These are phyloP conservation scores for Ginglymostoma cirratum DNA, from an alignment of 2,113 vertebrate species.

Conservation along the genomic window DNA sequence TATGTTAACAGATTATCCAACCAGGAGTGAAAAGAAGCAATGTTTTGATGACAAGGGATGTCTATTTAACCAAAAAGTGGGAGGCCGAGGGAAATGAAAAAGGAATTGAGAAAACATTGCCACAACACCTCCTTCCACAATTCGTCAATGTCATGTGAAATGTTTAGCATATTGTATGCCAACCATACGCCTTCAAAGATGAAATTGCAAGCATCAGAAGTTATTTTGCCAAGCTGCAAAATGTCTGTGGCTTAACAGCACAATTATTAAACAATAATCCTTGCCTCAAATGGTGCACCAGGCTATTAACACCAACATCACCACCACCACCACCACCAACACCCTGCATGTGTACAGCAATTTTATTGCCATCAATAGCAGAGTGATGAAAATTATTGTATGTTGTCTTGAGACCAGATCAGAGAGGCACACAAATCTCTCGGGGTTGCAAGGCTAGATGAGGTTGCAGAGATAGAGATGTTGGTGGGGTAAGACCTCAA, in stretches of 20 bases:
- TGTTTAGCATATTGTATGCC: neutral
- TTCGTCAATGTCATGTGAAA: neutral
- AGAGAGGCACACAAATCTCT: no score
- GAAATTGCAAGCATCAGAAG: neutral
- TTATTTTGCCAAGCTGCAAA: neutral
- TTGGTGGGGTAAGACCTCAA: neutral
- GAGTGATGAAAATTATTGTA: neutral
- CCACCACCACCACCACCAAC: neutral
- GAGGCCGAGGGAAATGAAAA: neutral
- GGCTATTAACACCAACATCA: no score
- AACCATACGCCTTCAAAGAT: neutral
- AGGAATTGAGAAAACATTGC: neutral
- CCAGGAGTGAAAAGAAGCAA: neutral
- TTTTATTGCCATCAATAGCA: neutral
- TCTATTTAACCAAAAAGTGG: neutral
- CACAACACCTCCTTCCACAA: neutral
- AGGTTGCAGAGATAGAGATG: neutral
- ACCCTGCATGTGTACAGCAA: neutral
- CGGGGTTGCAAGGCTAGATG: neutral
- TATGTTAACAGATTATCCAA: neutral
- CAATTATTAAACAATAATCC: neutral
- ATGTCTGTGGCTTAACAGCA: neutral
- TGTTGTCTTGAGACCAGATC: neutral
- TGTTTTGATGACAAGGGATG: neutral
- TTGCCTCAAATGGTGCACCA: neutral